Evolutionary conservation across 2,888 invertebrate species (phyloP), one percentile per base, ranked within the genome.

Genomic region (Mesochorus sp.): DNA sequence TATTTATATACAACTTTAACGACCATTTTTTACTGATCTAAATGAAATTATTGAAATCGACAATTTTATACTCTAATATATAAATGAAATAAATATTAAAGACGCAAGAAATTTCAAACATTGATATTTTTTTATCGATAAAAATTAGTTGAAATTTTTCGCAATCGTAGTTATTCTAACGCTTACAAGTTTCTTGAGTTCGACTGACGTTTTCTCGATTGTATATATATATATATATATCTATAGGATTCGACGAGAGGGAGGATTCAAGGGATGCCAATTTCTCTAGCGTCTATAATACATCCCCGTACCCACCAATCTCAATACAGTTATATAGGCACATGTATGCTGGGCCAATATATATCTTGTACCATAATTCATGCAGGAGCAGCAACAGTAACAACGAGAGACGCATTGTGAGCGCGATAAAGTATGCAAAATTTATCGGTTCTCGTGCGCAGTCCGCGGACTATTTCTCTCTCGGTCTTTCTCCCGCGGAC

Each of bases 371-470:
- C 51, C 53, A 75, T 53, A 61, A 74, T 77, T 74, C 67, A 74
- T 68, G 49, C 68, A 39, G 73, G 26, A 77, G 64, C 64, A 77
- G 64, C 64, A 72, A 68, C 68, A 62, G 68, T 76, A 75, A 73
- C 71, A 79, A 73, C 34, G 79, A 53, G 71, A 55, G 76, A 81
- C 72, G 81, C 81, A 85, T 86, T 84, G 83, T 83, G 81, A 83
- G 80, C 77, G 77, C 82, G 83, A 87, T 84, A 85, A 87, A 85
- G 84, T 87, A 85, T 87, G 82, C 83, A 81, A 77, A 85, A 87
- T 87, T 87, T 85, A 87, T 86, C 83, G 83, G 78, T 64, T 67
- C 37, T 61, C 59, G 67, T n/a, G n/a, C 55, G 71, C 31, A 51
- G 42, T 59, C 47, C 57, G 24, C 8, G 24, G 39, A n/a, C 53